Conservation (phyloP, 2,888 invertebrate species). For the Parnassius apollo region DNA sequence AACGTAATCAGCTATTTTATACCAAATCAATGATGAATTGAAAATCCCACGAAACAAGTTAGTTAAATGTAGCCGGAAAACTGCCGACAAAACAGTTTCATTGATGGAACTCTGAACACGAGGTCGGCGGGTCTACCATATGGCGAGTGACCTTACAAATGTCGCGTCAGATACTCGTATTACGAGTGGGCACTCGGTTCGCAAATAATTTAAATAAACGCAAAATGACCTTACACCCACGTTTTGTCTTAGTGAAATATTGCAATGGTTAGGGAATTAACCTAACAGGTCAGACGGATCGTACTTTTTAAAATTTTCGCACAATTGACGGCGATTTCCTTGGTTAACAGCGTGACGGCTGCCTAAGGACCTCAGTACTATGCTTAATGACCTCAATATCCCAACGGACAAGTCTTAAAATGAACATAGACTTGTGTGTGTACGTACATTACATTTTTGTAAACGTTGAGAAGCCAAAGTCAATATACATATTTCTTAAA, state of each 20-base stretch:
- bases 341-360: too few species aligned
- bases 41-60: conserved; percentile 1
- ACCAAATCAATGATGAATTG: conserved; percentile 7
- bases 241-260: not conserved
- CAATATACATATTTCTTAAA: too few species aligned
- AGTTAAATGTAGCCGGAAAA: conserved; percentile 28
- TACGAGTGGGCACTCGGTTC: conserved; percentile 4
- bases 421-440: too few species aligned
- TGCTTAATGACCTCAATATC: too few species aligned
- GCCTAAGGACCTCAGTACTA: too few species aligned
- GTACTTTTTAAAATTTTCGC: too few species aligned
- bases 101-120: conserved; percentile 25
- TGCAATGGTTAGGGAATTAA: too few species aligned
- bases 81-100: conserved; percentile 21
- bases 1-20: not conserved
- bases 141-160: conserved; percentile 33
- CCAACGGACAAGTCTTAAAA: too few species aligned
- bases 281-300: too few species aligned
- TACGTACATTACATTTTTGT: too few species aligned
- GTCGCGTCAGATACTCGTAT: conserved; percentile 6
- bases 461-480: too few species aligned
- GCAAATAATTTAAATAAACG: conserved; percentile 19
- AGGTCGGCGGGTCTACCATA: conserved; percentile 34
- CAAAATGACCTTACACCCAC: conserved; percentile 14
- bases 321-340: too few species aligned